Evolutionary conservation across 1,140 invertebrate species (phyloP).

Genomic region (Eulimnadia texana): DNA sequence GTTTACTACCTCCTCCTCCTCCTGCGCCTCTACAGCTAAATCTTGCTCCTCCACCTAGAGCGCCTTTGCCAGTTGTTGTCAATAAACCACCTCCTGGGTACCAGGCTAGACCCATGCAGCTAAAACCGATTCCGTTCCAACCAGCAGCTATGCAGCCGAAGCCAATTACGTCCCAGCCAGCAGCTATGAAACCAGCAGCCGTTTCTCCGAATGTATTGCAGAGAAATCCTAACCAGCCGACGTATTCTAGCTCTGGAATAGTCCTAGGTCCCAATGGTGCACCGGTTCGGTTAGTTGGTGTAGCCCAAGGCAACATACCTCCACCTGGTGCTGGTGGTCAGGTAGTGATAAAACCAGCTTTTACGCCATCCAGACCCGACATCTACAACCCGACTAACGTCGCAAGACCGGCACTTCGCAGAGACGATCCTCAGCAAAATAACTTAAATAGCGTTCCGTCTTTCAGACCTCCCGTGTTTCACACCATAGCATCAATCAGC

Average conservation of each 20-base stretch:
- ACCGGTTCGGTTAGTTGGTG: conserved; percentile 14
- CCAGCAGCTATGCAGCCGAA: too few species aligned
- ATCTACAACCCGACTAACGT: not conserved
- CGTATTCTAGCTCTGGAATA: not conserved
- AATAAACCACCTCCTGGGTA: too few species aligned
- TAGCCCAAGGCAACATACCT: conserved; percentile 7
- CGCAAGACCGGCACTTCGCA: not conserved
- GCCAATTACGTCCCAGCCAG: too few species aligned
- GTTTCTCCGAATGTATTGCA: too few species aligned
- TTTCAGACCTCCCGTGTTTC: conserved; percentile 15
- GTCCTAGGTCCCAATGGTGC: conserved; percentile 12
- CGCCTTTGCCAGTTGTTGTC: too few species aligned
- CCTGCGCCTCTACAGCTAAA: too few species aligned
- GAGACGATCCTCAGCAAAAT: not conserved
- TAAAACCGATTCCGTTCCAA: too few species aligned
- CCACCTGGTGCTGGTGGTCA: conserved; percentile 14
- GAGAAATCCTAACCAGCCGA: too few species aligned
- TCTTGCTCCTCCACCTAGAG: too few species aligned
- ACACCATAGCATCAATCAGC: conserved; percentile 25
- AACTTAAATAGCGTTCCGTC: not conserved
- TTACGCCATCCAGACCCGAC: not conserved
- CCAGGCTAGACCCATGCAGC: too few species aligned
- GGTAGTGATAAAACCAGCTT: conserved; percentile 12
- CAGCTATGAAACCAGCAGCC: too few species aligned
- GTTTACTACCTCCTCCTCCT: too few species aligned